A percentile compares a stretch with the other conserved stretches of the same genome.
Evolutionary conservation across 2,888 invertebrate genomes (phyloP).

Genomic region (Margaritifera margaritifera): DNA sequence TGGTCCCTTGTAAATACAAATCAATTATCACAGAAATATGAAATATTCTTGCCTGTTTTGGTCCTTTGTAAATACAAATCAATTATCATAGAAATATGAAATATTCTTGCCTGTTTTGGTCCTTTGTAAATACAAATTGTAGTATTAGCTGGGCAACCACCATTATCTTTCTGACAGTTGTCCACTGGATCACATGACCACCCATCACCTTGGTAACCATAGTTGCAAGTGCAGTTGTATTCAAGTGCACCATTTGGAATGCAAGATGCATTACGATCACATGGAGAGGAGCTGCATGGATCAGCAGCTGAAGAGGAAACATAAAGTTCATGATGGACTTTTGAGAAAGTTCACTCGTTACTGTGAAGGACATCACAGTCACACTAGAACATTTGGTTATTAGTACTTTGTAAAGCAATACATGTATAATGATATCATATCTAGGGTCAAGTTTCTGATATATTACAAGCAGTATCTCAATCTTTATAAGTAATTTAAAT

Average conservation of each 20-base stretch:
- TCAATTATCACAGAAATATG: neutral
- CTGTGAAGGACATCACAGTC: no score
- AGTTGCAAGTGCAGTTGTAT: slow-evolving; percentile 52
- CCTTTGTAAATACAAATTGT: slow-evolving; percentile 52
- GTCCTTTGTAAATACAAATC: slow-evolving; percentile 50
- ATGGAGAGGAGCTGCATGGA: slow-evolving; percentile 40
- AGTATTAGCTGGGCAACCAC: slow-evolving; percentile 54
- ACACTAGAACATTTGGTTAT: neutral
- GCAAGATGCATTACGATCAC: slow-evolving; percentile 53
- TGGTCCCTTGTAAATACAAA: neutral
- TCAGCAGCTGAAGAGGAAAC: slow-evolving; percentile 38
- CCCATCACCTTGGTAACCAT: slow-evolving; percentile 61
- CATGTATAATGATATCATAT: neutral
- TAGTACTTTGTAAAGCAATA: neutral
- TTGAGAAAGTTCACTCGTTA: neutral
- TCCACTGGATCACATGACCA: slow-evolving; percentile 56
- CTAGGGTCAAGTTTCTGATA: no score
- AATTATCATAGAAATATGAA: neutral
- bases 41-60: slow-evolving; percentile 51
- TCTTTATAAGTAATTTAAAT: no score
- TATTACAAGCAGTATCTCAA: no score
- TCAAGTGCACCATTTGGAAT: slow-evolving; percentile 24
- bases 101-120: slow-evolving; percentile 54
- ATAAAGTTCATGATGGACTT: neutral
- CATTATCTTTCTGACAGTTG: slow-evolving; percentile 58